Conservation (phyloP, 1,140 invertebrate genomes). For the Drosophila saltans region DNA sequence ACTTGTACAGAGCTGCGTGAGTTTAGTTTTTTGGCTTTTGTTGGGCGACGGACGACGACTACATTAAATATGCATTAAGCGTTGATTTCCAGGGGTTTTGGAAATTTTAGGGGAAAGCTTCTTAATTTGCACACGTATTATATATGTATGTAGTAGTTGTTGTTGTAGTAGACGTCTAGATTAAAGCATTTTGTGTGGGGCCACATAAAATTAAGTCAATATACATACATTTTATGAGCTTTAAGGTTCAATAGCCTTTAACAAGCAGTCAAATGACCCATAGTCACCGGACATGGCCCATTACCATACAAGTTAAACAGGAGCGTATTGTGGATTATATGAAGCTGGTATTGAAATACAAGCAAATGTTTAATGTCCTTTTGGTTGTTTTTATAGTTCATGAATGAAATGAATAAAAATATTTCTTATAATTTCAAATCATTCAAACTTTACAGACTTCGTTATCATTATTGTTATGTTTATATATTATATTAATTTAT, state of each 20-base stretch:
- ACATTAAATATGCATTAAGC: constrained; percentile 79
- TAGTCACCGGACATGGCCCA: constrained; percentile 5
- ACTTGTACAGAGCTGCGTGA: constrained; percentile 62
- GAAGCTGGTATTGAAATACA: too few species aligned
- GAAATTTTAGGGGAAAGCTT: constrained; percentile 3
- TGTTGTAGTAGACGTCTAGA: constrained; percentile 23
- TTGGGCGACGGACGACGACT: constrained; percentile 25
- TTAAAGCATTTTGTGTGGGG: constrained; percentile 19
- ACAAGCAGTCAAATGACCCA: background rate
- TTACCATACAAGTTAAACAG: background rate
- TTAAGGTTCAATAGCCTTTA: constrained; percentile 42
- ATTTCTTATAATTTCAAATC: too few species aligned
- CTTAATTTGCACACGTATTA: constrained; percentile 48
- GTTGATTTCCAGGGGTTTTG: constrained; percentile 48
- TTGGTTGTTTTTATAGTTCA: too few species aligned
- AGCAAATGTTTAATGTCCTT: too few species aligned
- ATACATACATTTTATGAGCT: constrained; percentile 28
- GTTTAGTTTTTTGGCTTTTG: constrained; percentile 39
- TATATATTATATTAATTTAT: too few species aligned
- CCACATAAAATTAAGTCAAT: constrained; percentile 57
- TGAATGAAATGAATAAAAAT: too few species aligned
- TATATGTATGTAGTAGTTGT: background rate
- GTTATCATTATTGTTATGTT: too few species aligned
- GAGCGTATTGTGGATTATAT: background rate
- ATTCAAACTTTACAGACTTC: too few species aligned